A percentile compares a stretch with the other conserved stretches of the same genome.
These are phyloP conservation scores for rabbit (Oryctolagus cuniculus) DNA, from an alignment of 2,113 vertebrate species.

Conservation along the genomic window mOryCun1.1 NC_091435.1:4666501-4667000, in stretches of 20 bases:
- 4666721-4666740: neutral
- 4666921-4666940: neutral
- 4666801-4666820: neutral
- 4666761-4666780: neutral
- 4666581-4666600: neutral
- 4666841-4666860: neutral
- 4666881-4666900: accelerated
- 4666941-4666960: neutral
- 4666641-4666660: too few relatives aligned
- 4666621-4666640: accelerated
- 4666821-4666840: neutral
- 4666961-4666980: neutral
- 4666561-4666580: too few relatives aligned
- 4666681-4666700: neutral
- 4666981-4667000: neutral
- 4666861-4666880: too few relatives aligned
- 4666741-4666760: neutral
- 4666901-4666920: neutral
- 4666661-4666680: neutral
- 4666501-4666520: too few relatives aligned
- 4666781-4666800: too few relatives aligned
- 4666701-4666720: neutral
- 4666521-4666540: neutral
- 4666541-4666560: too few relatives aligned
- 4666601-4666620: accelerated